Evolutionary conservation across 1,140 invertebrate genomes (phyloP).

Genomic region (Neodiprion virginianus): DNA sequence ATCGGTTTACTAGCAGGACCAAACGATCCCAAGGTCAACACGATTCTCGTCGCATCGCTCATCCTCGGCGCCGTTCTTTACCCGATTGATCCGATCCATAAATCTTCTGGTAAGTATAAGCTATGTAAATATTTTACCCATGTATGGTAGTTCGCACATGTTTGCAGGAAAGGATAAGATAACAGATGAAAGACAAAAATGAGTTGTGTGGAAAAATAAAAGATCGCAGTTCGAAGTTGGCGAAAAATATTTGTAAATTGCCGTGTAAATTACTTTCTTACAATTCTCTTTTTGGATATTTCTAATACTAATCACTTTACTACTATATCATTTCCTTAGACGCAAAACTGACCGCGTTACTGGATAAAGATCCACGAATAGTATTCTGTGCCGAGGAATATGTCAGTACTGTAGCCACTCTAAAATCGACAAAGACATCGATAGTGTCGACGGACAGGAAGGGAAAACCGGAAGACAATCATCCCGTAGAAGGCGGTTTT

Average conservation of each 20-base stretch:
- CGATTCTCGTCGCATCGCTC: not conserved
- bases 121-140: not conserved
- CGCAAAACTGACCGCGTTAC: not conserved
- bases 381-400: not conserved
- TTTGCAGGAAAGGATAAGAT: too few species aligned
- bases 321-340: not conserved
- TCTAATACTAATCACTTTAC: too few species aligned
- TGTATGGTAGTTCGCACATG: too few species aligned
- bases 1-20: not conserved
- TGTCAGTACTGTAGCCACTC: not conserved
- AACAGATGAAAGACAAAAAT: too few species aligned
- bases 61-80: not conserved
- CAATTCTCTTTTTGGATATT: too few species aligned
- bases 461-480: not conserved
- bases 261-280: too few species aligned
- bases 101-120: constrained; percentile 9
- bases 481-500: not conserved
- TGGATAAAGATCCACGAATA: not conserved
- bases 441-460: constrained; percentile 7
- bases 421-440: not conserved
- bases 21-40: constrained; percentile 5
- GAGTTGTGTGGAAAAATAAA: too few species aligned
- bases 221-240: too few species aligned
- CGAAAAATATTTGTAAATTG: too few species aligned
- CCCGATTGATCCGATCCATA: not conserved